Percentiles rank a stretch among this genome's conserved stretches.
These are phyloP conservation scores for Yoshiicerus persimilis DNA, from an alignment of 1,140 invertebrate species.

Conservation along the genomic window DNA sequence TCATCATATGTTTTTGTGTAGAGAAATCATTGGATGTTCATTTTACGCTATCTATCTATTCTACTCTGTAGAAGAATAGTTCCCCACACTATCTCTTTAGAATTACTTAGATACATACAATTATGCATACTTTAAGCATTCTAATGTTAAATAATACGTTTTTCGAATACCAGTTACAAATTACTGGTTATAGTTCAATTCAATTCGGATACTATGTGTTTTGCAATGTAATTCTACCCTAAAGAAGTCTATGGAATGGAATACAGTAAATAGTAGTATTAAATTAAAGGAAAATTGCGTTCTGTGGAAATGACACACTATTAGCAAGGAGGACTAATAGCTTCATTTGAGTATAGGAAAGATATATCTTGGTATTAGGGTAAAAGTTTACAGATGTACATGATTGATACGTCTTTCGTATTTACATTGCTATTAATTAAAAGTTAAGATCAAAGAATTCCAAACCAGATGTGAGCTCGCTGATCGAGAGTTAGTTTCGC, in stretches of 20 bases:
- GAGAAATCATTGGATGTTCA: not conserved
- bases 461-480: not conserved
- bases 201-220: too few relatives aligned
- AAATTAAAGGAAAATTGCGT: not conserved
- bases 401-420: constrained; percentile 9
- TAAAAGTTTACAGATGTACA: not conserved
- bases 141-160: not conserved
- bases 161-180: not conserved
- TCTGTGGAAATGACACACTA: not conserved
- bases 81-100: not conserved
- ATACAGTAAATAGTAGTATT: not conserved
- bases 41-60: not conserved
- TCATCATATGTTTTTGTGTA: not conserved
- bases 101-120: not conserved
- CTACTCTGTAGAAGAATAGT: not conserved
- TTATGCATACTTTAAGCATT: too few relatives aligned
- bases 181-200: not conserved
- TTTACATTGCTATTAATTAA: constrained; percentile 12
- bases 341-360: too few relatives aligned
- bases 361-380: too few relatives aligned
- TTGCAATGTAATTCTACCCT: too few relatives aligned
- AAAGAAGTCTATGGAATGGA: not conserved
- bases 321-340: not conserved
- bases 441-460: constrained; percentile 18
- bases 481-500: not conserved